Evolutionary conservation across 2,797 vertebrate genomes (phyloP), one percentile per base, ranked within the genome.

Genomic region (Pitangus sulphuratus): DNA sequence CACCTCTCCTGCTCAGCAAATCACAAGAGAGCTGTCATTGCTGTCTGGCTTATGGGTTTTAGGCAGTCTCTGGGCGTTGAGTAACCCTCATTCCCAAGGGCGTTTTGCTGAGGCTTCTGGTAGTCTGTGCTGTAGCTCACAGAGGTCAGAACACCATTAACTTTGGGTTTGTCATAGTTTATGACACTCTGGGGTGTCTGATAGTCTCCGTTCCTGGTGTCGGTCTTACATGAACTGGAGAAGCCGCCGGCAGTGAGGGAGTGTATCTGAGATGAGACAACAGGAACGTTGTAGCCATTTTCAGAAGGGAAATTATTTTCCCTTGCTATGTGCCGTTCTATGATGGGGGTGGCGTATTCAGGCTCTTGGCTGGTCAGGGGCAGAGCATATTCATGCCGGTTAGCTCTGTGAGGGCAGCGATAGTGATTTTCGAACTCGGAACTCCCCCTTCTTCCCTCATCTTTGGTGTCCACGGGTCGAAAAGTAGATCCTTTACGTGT

Each of bases 401-500:
- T 98, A n/a, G 95, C 91, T 28, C 97, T 97, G 28, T 97, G 98
- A 0, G 98, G 98, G 84, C 97, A 98, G 97, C 97, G 98, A 12
- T 99, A 99, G 97, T 98, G 98, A 44, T 97, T 95, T 51, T 97
- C 57, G 0, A 94, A 93, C 47, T 98, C 98, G 2, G 77, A 31
- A 28, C 84, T 86, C 11, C 51, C 68, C 28, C 89, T 81, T 19
- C 95, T 94, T 75, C 97, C 98, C 30, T 95, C 97, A 1, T 96
- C 65, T n/a, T 98, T 98, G 0, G 94, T 94, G 95, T 99, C 98
- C 97, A 98, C 98, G 42, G 99, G 98, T 69, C 98, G 98, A 96
- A 99, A 99, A 58, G 98, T 99, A 68, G 99, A 99, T 94, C 98
- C 98, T 95, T 99, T 98, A 68, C 98, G 97, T 12, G 98, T 97